A percentile compares a stretch with the other conserved stretches of the same genome.
phyloP scores from a whole-genome alignment of 2,797 vertebrate species.

The Characodon lateralis region DNA sequence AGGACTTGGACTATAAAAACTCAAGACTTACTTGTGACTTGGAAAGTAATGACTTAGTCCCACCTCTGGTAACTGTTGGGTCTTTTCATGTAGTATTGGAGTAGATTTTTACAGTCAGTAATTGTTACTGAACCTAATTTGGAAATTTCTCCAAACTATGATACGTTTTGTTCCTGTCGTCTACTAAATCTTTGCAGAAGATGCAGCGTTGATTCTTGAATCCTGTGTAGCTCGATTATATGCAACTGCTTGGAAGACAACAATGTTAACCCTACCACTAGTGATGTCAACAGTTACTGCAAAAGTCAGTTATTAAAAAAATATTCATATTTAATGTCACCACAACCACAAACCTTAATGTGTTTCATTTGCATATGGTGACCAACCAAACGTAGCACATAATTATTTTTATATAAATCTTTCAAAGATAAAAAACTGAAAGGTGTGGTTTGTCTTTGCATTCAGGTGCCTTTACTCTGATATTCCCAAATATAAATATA shows the following conservation, averaged over 20 bases:
- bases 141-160: background rate
- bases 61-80: background rate
- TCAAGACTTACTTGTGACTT: too few species aligned
- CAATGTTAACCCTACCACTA: background rate
- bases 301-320: background rate
- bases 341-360: background rate
- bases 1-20: too few species aligned
- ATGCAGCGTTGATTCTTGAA: background rate
- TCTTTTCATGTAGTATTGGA: background rate
- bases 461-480: background rate
- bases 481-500: background rate
- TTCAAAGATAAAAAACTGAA: background rate
- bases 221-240: background rate
- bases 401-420: background rate
- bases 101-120: background rate
- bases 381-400: background rate
- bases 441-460: background rate
- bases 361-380: background rate
- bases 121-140: background rate
- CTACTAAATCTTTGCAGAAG: background rate
- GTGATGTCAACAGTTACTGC: background rate
- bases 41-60: too few species aligned
- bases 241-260: background rate
- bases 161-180: background rate
- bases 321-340: background rate